phyloP scores from a whole-genome alignment of 2,888 invertebrate genomes.

The Chymomyza procnemis region DNA sequence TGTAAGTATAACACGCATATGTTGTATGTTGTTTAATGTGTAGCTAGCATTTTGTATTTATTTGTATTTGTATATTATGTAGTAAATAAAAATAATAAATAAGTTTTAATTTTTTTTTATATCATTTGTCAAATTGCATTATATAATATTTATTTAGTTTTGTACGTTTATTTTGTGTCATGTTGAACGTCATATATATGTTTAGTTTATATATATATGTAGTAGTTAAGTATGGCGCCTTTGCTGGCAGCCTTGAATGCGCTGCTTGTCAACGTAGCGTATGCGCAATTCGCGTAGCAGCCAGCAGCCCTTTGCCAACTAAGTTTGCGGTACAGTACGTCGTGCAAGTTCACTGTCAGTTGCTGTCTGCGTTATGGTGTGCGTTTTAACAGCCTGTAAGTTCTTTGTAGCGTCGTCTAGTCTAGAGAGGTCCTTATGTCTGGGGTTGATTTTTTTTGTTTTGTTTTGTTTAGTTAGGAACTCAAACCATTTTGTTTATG shows the following conservation, averaged over 20 bases:
- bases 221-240: background rate
- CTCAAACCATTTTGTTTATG: conserved; percentile 68
- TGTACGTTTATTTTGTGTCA: conserved; percentile 12
- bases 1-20: conserved; percentile 28
- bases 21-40: conserved; percentile 26
- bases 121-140: background rate
- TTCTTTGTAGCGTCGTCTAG: conserved; percentile 18
- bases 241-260: background rate
- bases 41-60: conserved; percentile 52
- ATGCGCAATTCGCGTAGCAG: background rate
- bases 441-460: too few species aligned
- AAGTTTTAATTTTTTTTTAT: background rate
- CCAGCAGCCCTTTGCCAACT: conserved; percentile 45
- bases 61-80: conserved; percentile 59
- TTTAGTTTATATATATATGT: conserved; percentile 1
- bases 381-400: conserved; percentile 60
- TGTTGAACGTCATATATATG: conserved; percentile 53
- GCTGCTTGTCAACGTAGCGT: background rate
- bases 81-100: conserved; percentile 22
- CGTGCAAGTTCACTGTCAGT: background rate
- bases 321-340: conserved; percentile 8
- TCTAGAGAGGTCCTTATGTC: background rate
- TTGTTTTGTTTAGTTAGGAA: conserved; percentile 63
- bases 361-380: conserved; percentile 37
- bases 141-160: conserved; percentile 1